Base-by-base conservation (phyloP, 2,888 invertebrate species). In the Diplazon laetatorius region DNA sequence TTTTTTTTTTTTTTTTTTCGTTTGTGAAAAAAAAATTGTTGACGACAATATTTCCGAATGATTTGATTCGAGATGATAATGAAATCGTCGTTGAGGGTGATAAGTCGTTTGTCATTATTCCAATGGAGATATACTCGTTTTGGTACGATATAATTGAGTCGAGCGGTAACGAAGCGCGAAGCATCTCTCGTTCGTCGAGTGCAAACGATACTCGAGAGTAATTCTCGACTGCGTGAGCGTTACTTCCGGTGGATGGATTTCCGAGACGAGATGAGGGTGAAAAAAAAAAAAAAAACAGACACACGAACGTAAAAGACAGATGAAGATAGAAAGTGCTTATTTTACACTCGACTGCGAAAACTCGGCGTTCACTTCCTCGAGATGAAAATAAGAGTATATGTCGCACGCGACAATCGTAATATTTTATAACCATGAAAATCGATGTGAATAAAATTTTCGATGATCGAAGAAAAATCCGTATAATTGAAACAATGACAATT, bases 131-230 rank as follows among this genome's bases (percentile, higher is more conserved):
- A 2, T 1, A 37, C 57, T 37, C 18, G 8, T 30, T 6, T 30
- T 6, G 18, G 10, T 57, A 16, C 18, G 22, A 30, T 2, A 8
- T 10, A 57, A 80, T 80, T 78, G 80, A 74, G 73, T 63, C 37
- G 71, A 50, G 55, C 70, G 35, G 48, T 76, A 82, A 80, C 78
- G 78, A 80, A 69, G 59, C 63, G 10, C 42, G 65, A 65, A 57
- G 57, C 6, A 30, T 60, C 66, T 60, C 66, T 77, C 66, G 72
- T 76, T 79, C 60, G 69, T 79, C 76, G 12, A 39, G 68, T 39
- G 16, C 62, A 22, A 14, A n/a, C n/a, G 60, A 30, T 42, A 30
- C 37, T 39, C 22, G 14, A 35, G 14, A 35, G 44, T 59, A 16
- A 63, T 42, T 63, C 57, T 59, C 48, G 70, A 25, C 55, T 46